Conservation (phyloP, 2,888 invertebrate species). For the Catonia carolina region DNA sequence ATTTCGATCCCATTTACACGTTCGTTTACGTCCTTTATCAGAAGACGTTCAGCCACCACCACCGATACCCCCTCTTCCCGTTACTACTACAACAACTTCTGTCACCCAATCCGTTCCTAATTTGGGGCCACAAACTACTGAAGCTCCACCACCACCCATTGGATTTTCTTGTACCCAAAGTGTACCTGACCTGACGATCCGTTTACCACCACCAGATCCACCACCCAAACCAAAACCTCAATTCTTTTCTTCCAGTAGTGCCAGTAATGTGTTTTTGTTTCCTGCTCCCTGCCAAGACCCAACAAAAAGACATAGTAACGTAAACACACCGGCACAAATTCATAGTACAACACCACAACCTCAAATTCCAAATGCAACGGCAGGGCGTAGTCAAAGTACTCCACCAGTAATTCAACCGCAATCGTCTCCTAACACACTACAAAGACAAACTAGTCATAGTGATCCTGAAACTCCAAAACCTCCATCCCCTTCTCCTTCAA, state of each 20-base stretch:
- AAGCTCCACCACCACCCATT: background rate
- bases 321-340: conserved; percentile 30
- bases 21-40: conserved; percentile 37
- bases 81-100: background rate
- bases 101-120: background rate
- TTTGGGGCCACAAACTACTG: background rate
- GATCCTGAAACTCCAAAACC: conserved; percentile 10
- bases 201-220: background rate
- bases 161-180: conserved; percentile 2
- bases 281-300: conserved; percentile 29
- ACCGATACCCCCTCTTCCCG: conserved; percentile 8
- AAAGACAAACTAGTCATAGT: background rate
- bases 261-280: conserved; percentile 1
- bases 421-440: background rate
- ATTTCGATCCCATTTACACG: conserved; percentile 41
- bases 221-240: conserved; percentile 7
- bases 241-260: conserved; percentile 4
- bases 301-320: conserved; percentile 37
- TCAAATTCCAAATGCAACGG: background rate
- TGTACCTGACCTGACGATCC: background rate
- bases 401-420: background rate
- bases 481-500: background rate
- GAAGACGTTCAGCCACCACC: conserved; percentile 7
- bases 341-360: background rate
- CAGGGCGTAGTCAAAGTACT: conserved; percentile 9